Percentiles rank a stretch among this genome's conserved stretches.
Evolutionary conservation across 2,113 vertebrate species (phyloP).

Genomic region (Elaphurus davidianus): DNA sequence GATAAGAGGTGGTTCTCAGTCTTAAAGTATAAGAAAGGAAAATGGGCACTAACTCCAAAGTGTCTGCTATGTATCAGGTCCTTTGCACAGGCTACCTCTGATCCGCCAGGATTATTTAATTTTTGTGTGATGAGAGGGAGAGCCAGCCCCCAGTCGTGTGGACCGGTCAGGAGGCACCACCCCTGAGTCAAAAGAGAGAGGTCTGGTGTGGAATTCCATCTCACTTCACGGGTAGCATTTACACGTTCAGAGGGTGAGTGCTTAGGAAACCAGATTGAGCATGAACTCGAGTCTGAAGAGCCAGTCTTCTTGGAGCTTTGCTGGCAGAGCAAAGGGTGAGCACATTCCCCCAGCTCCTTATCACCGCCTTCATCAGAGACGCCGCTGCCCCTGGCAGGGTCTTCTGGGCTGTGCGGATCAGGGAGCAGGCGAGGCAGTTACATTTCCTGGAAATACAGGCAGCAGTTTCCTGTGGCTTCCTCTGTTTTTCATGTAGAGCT

Average conservation of each 20-base stretch:
- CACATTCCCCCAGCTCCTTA: neutral
- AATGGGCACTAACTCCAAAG: too few relatives aligned
- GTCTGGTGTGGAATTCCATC: neutral
- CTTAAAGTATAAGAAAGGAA: too few relatives aligned
- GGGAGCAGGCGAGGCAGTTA: conserved; percentile 56
- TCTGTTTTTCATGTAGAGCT: conserved; percentile 72
- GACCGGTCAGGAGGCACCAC: neutral
- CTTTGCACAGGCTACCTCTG: too few relatives aligned
- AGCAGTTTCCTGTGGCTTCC: conserved; percentile 74
- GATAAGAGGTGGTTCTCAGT: too few relatives aligned
- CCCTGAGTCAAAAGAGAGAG: neutral
- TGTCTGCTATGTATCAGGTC: too few relatives aligned
- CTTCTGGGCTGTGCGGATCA: conserved; percentile 22
- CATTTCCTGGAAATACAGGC: conserved; percentile 75
- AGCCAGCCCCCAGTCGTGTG: neutral
- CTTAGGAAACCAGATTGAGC: neutral
- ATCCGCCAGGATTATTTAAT: neutral
- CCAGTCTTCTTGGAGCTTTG: neutral
- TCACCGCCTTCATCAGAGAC: conserved; percentile 30
- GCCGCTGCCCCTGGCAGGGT: neutral
- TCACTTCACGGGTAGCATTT: neutral
- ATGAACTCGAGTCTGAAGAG: neutral
- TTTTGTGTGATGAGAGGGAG: neutral
- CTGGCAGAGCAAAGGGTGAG: neutral
- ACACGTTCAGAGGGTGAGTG: neutral